Evolutionary conservation across 2,797 vertebrate genomes (phyloP).

Genomic region (Lacerta bilineata): DNA sequence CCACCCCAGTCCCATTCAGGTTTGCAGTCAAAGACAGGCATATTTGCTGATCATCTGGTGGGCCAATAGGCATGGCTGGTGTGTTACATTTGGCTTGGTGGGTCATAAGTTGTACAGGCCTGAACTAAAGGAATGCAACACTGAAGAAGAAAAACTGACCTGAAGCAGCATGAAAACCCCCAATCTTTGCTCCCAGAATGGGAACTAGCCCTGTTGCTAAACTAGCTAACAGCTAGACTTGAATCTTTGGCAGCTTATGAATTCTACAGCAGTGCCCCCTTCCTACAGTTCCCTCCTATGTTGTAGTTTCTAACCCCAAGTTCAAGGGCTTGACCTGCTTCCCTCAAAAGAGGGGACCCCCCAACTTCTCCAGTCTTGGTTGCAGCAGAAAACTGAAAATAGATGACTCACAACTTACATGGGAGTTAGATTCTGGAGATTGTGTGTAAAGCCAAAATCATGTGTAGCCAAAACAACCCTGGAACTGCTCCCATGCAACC

Average conservation of each 20-base stretch:
- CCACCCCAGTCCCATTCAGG: not conserved
- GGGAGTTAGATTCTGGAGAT: too few relatives aligned
- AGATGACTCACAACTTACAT: too few relatives aligned
- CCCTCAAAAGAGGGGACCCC: too few relatives aligned
- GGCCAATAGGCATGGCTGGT: too few relatives aligned
- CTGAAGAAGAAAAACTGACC: not conserved
- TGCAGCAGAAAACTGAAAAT: too few relatives aligned
- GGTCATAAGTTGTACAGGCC: not conserved
- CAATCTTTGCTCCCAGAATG: not conserved
- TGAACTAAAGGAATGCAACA: not conserved
- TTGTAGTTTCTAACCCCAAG: not conserved
- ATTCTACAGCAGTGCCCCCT: not conserved
- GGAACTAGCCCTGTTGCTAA: not conserved
- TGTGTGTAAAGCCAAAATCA: too few relatives aligned
- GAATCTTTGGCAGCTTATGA: not conserved
- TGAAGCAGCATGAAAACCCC: not conserved
- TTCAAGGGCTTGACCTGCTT: too few relatives aligned
- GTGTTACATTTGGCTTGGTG: too few relatives aligned
- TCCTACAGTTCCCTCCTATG: not conserved
- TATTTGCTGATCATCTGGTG: too few relatives aligned
- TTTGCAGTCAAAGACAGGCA: not conserved
- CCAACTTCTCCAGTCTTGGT: too few relatives aligned
- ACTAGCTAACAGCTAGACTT: not conserved
- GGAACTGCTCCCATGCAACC: too few relatives aligned
- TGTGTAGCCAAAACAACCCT: too few relatives aligned